These are phyloP conservation scores for Hipparchia semele DNA, from an alignment of 2,888 invertebrate genomes.

Conservation along the genomic window DNA sequence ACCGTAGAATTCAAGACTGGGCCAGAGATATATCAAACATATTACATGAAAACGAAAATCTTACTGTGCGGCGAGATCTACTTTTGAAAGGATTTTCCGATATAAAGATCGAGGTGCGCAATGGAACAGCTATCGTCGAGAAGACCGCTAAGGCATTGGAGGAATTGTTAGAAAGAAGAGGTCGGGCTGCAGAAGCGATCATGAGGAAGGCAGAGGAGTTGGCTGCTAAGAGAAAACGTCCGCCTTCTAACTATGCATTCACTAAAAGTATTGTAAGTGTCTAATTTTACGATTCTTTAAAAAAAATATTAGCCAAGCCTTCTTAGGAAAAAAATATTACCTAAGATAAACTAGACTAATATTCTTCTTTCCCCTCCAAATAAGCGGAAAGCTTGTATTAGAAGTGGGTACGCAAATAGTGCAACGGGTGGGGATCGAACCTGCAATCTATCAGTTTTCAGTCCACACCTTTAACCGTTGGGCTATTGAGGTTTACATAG, in stretches of 20 bases:
- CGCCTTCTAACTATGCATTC: constrained; percentile 56
- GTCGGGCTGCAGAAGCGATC: constrained; percentile 65
- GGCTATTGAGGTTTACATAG: no score
- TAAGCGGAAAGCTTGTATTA: no score
- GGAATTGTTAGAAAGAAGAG: constrained; percentile 57
- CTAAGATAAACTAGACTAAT: no score
- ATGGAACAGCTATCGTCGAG: constrained; percentile 66
- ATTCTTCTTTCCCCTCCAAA: no score
- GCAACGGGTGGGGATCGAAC: no score
- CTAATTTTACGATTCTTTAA: no score
- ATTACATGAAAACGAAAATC: constrained; percentile 57
- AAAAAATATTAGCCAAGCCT: no score
- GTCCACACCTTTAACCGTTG: no score
- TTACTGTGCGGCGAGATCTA: constrained; percentile 60
- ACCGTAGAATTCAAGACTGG: constrained; percentile 64
- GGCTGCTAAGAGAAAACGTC: constrained; percentile 47
- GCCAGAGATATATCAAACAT: constrained; percentile 59
- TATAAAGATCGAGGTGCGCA: constrained; percentile 58
- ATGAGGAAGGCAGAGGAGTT: constrained; percentile 67
- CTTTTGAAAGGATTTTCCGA: constrained; percentile 61
- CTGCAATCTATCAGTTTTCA: no score
- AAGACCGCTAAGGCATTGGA: constrained; percentile 60
- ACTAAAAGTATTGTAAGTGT: constrained; percentile 64
- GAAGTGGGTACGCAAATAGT: no score
- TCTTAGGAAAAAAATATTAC: no score